Conservation (phyloP, 1,140 invertebrate species). For the Phortica variegata region DNA sequence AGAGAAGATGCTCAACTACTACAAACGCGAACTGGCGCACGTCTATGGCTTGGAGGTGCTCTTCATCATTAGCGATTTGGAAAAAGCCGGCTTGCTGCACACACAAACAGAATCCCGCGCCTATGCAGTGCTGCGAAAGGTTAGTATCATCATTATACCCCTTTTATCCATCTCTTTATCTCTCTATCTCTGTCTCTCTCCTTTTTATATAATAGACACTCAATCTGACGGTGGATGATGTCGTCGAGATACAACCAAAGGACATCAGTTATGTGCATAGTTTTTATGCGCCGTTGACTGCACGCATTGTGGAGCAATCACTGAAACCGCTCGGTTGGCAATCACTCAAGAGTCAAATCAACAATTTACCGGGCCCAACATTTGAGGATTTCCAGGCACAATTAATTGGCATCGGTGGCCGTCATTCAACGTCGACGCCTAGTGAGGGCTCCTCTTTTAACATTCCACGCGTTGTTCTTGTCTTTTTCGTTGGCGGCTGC, state of each 20-base stretch:
- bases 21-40: slow-evolving; percentile 88
- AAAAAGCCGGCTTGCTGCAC: slow-evolving; percentile 81
- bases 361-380: slow-evolving; percentile 62
- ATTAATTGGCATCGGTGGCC: slow-evolving; percentile 57
- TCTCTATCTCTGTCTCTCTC: too few relatives aligned
- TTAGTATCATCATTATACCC: slow-evolving; percentile 24
- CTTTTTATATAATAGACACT: slow-evolving; percentile 63
- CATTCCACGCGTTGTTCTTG: slow-evolving; percentile 77
- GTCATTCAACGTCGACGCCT: slow-evolving; percentile 61
- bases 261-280: slow-evolving; percentile 94
- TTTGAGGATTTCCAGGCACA: slow-evolving; percentile 63
- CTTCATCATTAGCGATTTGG: slow-evolving; percentile 81
- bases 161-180: too few relatives aligned
- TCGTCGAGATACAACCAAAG: slow-evolving; percentile 77
- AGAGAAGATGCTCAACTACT: slow-evolving; percentile 85
- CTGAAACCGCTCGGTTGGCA: slow-evolving; percentile 69
- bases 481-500: slow-evolving; percentile 95
- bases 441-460: slow-evolving; percentile 70
- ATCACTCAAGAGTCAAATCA: slow-evolving; percentile 63
- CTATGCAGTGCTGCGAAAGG: slow-evolving; percentile 72
- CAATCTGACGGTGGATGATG: slow-evolving; percentile 82
- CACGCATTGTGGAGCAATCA: slow-evolving; percentile 84
- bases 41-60: slow-evolving; percentile 89
- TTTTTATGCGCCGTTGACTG: slow-evolving; percentile 91
- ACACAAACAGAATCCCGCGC: slow-evolving; percentile 69